phyloP scores from a whole-genome alignment of 2,113 vertebrate species.

The Azemiops feae region DNA sequence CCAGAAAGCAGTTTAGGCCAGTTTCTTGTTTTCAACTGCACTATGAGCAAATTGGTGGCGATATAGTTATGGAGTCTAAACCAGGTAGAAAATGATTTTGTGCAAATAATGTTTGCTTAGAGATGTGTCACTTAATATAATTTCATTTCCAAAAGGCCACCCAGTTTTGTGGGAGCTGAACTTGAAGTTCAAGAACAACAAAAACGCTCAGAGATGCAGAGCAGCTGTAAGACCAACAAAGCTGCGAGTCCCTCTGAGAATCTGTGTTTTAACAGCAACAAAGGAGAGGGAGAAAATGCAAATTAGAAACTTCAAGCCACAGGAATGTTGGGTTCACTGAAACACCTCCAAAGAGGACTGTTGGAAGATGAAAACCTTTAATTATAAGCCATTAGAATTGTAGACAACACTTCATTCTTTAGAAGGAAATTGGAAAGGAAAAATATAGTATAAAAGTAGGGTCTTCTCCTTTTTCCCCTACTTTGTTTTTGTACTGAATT shows the following conservation, averaged over 20 bases:
- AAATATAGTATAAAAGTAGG: neutral
- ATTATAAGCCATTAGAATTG: slow-evolving; percentile 9
- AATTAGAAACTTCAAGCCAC: neutral
- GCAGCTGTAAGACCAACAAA: neutral
- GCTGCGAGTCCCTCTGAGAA: neutral
- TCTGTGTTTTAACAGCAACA: neutral
- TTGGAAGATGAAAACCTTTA: slow-evolving; percentile 7
- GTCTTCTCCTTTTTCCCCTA: slow-evolving; percentile 30
- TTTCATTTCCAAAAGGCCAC: neutral
- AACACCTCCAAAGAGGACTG: neutral
- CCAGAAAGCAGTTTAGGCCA: neutral
- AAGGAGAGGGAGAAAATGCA: neutral
- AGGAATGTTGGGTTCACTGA: neutral
- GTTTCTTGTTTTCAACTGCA: neutral
- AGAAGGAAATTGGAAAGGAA: slow-evolving; percentile 22
- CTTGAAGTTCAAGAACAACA: neutral
- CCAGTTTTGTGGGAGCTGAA: neutral
- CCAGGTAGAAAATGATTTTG: neutral
- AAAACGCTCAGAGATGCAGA: neutral
- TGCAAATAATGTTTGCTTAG: neutral
- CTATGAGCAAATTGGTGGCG: neutral
- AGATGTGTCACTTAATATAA: neutral
- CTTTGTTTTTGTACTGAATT: slow-evolving; percentile 43
- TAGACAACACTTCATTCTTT: neutral
- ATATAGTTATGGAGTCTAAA: neutral